Evolutionary conservation across 2,113 vertebrate species (phyloP), one percentile per base, ranked within the genome.

Genomic region (Alligator mississippiensis): DNA sequence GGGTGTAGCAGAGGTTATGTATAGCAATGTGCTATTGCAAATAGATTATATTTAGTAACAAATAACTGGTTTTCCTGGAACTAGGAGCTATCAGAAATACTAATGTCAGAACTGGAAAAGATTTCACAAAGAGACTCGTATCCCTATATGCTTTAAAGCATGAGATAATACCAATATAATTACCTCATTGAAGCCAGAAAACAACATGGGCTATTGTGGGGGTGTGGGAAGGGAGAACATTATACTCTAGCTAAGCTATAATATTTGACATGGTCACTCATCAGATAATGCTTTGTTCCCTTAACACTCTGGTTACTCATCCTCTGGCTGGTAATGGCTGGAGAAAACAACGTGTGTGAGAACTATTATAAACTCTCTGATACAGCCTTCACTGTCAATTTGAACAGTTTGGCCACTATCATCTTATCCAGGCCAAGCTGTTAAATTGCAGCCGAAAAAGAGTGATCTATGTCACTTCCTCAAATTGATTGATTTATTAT

Each of bases 231-330:
- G 87, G 88, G 61, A 93, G 75, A 88, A 84, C 57, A 89, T 87
- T 94, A 77, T 78, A 89, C 87, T 77, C 64, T 94, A 94, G 90
- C 97, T 95, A 96, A 90, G 78, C 91, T 92, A 93, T 94, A 96
- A 91, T 94, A 91, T 96, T 96, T 97, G 92, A 83, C 95, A 94
- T 90, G 93, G 95, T 90, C 91, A 96, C 88, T 95, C 77, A 57
- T 87, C 92, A 93, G 85, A 91, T 92, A 95, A 92, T 94, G 83
- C 90, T 94, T 79, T 92, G 85, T 91, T 96, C 89, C 94, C 85
- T 82, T 85, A 0, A 0, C 82, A 21, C 85, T 93, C 0, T 3
- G 93, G 85, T n/a, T 92, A 81, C 93, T 86, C 90, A 76, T 95
- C 90, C 82, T 90, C 88, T 91, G 85, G 83, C 94, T 95, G 88